Percentiles rank a stretch among this genome's conserved stretches.
Evolutionary conservation across 1,140 invertebrate species (phyloP).

Genomic region (Oscheius sp.): DNA sequence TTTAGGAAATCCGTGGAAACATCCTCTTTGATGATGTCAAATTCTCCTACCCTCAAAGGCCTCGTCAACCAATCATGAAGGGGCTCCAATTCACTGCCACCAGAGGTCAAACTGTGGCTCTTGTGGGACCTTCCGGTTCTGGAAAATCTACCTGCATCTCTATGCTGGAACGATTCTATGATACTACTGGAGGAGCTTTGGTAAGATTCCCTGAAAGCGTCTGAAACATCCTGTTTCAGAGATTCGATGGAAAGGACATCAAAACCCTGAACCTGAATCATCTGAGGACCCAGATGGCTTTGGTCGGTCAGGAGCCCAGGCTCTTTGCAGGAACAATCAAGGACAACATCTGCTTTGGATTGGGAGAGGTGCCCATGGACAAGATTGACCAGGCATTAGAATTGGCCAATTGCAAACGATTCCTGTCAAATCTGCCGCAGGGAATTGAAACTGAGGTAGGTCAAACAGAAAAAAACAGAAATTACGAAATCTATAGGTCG

Average conservation of each 20-base stretch:
- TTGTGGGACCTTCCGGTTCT: conserved; percentile 79
- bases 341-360: conserved; percentile 52
- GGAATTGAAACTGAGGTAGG: conserved; percentile 51
- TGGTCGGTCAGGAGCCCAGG: conserved; percentile 61
- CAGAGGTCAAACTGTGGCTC: conserved; percentile 79
- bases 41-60: conserved; percentile 63
- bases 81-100: conserved; percentile 74
- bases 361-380: conserved; percentile 35
- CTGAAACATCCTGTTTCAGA: conserved; percentile 24
- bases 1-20: conserved; percentile 42
- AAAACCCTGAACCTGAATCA: conserved; percentile 30
- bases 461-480: not conserved
- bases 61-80: conserved; percentile 68
- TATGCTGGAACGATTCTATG: conserved; percentile 74
- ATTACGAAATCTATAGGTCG: conserved; percentile 29
- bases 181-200: conserved; percentile 48
- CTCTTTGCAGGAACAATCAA: conserved; percentile 59
- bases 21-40: conserved; percentile 61
- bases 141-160: conserved; percentile 85
- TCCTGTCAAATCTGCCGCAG: conserved; percentile 70
- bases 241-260: conserved; percentile 35
- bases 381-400: conserved; percentile 66
- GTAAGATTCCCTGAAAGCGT: conserved; percentile 21
- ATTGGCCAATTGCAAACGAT: conserved; percentile 74
- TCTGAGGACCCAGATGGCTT: conserved; percentile 51